These are phyloP conservation scores for Pseudochaenichthys georgianus DNA, from an alignment of 2,797 vertebrate species.

Conservation along the genomic window DNA sequence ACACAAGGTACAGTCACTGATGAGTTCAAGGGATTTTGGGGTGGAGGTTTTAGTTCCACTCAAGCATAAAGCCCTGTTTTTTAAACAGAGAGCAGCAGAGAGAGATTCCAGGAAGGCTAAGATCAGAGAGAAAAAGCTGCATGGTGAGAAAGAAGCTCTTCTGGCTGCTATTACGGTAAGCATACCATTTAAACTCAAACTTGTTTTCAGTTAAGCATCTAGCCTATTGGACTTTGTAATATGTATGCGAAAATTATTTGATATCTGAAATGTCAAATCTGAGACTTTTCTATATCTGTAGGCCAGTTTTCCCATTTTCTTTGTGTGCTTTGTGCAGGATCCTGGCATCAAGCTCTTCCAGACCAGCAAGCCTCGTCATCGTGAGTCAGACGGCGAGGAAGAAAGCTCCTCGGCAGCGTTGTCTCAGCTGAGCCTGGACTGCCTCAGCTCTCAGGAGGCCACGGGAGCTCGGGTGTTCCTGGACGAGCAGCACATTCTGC, in stretches of 20 bases:
- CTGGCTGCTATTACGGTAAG: constrained; percentile 85
- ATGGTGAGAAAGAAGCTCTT: constrained; percentile 81
- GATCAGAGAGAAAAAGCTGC: constrained; percentile 86
- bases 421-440: constrained; percentile 81
- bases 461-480: constrained; percentile 86
- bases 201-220: not conserved
- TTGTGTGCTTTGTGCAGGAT: constrained; percentile 74
- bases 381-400: constrained; percentile 79
- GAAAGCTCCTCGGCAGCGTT: constrained; percentile 62
- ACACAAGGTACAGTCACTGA: constrained; percentile 84
- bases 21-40: not conserved
- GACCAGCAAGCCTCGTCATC: constrained; percentile 15
- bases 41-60: not conserved
- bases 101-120: constrained; percentile 91
- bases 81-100: constrained; percentile 86
- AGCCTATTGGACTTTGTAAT: not conserved
- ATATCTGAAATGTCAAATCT: not conserved
- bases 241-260: not conserved
- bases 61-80: not conserved
- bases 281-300: not conserved
- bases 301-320: not conserved
- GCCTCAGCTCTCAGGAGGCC: constrained; percentile 83
- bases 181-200: not conserved
- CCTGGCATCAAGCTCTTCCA: constrained; percentile 88
- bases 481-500: constrained; percentile 88